These are phyloP conservation scores for Drosophila villosipedis DNA, from an alignment of 2,888 invertebrate species.

Conservation along the genomic window DNA sequence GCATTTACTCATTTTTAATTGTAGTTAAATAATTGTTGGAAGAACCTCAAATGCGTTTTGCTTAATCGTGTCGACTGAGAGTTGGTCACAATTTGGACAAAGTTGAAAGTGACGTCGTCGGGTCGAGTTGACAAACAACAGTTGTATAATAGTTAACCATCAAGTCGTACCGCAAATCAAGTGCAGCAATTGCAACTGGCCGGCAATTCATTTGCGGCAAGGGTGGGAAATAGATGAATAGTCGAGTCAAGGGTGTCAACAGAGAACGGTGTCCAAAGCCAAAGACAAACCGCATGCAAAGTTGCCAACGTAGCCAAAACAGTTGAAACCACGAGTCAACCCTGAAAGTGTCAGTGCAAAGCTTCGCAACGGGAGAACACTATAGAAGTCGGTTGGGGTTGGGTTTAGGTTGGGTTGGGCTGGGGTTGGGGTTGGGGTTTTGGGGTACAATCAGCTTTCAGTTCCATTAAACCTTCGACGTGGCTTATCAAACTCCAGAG, in stretches of 20 bases:
- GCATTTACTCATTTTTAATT: background rate
- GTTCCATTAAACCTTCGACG: constrained; percentile 63
- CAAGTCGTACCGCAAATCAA: constrained; percentile 74
- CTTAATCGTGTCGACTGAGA: constrained; percentile 28
- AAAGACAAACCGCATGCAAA: constrained; percentile 74
- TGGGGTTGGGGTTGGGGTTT: background rate
- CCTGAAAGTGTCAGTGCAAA: constrained; percentile 46
- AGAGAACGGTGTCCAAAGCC: constrained; percentile 29
- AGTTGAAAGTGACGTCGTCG: constrained; percentile 22
- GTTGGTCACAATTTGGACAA: constrained; percentile 16
- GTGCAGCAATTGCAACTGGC: constrained; percentile 77
- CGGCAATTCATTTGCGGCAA: constrained; percentile 75
- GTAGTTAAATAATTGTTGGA: constrained; percentile 2
- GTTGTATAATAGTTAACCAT: constrained; percentile 74
- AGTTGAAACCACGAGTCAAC: constrained; percentile 64
- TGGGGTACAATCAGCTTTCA: constrained; percentile 43
- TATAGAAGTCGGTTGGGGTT: constrained; percentile 21
- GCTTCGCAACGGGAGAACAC: constrained; percentile 22
- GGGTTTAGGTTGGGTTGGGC: background rate
- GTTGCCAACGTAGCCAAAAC: constrained; percentile 75
- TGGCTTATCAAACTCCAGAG: constrained; percentile 52
- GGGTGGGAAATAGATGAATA: constrained; percentile 11
- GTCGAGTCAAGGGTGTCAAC: background rate
- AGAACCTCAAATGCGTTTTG: constrained; percentile 1
- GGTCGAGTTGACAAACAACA: constrained; percentile 40